Conservation (phyloP, 2,113 vertebrate genomes). For the Charadrius vociferus region DNA sequence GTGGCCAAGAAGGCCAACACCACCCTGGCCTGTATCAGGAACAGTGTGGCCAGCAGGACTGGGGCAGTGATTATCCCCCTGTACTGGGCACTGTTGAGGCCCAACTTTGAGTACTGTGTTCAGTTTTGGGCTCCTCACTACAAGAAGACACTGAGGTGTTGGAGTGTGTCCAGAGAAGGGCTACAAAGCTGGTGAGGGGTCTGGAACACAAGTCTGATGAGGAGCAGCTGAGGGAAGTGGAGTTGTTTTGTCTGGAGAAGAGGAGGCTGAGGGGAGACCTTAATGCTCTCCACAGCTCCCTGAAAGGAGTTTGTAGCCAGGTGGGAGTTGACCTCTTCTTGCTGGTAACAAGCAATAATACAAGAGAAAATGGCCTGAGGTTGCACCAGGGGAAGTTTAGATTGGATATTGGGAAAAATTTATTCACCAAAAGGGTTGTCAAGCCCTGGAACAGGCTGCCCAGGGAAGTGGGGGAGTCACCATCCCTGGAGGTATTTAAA, state of each 20-base stretch:
- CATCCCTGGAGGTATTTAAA: neutral
- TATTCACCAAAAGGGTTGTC: neutral
- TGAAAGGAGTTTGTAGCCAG: neutral
- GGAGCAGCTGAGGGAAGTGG: neutral
- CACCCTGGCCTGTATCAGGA: neutral
- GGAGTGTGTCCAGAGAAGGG: neutral
- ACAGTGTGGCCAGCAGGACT: neutral
- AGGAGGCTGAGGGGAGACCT: neutral
- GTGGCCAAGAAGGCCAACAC: too few relatives aligned
- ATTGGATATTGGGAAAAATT: neutral
- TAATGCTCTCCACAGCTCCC: neutral
- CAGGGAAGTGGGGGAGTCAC: neutral
- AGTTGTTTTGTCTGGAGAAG: neutral
- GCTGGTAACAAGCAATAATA: neutral
- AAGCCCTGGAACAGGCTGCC: neutral
- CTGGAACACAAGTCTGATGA: neutral
- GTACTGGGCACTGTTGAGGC: neutral
- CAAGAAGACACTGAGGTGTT: neutral
- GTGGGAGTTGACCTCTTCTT: neutral
- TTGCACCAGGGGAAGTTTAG: neutral
- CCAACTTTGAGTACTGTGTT: neutral
- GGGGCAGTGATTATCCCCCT: neutral
- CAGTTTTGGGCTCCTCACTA: neutral
- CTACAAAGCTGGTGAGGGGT: neutral
- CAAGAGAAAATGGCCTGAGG: too few relatives aligned